Evolutionary conservation across 2,113 vertebrate genomes (phyloP).

Genomic region (Archocentrus centrarchus): DNA sequence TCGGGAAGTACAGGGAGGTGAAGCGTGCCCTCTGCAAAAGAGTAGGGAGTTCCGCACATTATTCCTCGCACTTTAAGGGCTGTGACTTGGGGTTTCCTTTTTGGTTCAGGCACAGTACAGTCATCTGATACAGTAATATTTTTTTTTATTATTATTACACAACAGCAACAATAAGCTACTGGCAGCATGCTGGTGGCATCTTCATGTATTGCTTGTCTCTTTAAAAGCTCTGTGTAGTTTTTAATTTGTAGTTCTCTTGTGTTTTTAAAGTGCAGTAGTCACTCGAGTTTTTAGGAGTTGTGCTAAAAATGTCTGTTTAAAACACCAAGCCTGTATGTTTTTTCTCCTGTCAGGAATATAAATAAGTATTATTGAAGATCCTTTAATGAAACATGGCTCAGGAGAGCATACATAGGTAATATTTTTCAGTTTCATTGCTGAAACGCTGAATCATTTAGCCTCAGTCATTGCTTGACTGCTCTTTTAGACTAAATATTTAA

Average conservation of each 20-base stretch:
- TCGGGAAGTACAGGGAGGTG: constrained; percentile 72
- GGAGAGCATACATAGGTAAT: neutral
- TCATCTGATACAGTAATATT: constrained; percentile 34
- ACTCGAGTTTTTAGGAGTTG: neutral
- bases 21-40: constrained; percentile 70
- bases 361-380: neutral
- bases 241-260: neutral
- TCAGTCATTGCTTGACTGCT: constrained; percentile 14
- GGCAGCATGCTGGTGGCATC: neutral
- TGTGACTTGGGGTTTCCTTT: constrained; percentile 81
- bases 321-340: neutral
- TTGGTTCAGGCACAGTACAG: constrained; percentile 38
- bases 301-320: neutral
- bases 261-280: neutral
- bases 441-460: neutral
- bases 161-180: constrained; percentile 11
- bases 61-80: constrained; percentile 76
- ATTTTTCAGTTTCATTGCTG: neutral
- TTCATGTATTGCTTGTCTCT: neutral
- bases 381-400: neutral
- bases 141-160: constrained; percentile 16
- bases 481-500: constrained; percentile 50
- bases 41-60: constrained; percentile 87
- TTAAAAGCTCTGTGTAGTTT: neutral
- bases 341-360: neutral